Evolutionary conservation across 2,113 vertebrate species (phyloP).

Genomic region (Psilopsiagon aymara): DNA sequence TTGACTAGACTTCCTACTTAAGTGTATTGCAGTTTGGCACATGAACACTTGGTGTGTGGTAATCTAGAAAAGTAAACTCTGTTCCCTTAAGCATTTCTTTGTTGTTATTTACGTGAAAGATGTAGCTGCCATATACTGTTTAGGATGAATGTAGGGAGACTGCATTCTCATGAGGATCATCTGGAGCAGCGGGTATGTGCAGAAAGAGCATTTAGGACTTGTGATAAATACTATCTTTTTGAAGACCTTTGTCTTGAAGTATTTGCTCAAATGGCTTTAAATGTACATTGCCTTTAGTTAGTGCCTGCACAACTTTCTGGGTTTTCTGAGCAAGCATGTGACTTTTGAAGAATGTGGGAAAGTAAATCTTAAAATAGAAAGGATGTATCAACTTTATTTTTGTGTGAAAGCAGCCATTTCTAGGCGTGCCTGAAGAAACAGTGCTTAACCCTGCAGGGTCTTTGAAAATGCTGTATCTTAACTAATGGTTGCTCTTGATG

Average conservation of each 20-base stretch:
- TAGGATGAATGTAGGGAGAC: background rate
- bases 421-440: background rate
- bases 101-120: background rate
- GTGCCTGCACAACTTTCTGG: background rate
- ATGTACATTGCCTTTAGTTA: background rate
- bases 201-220: background rate
- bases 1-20: constrained; percentile 60
- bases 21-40: constrained; percentile 57
- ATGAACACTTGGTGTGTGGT: constrained; percentile 23
- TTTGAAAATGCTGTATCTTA: background rate
- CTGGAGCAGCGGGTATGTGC: background rate
- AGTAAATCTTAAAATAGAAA: background rate
- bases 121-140: background rate
- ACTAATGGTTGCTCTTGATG: background rate
- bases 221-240: background rate
- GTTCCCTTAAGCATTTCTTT: background rate
- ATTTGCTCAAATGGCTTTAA: background rate
- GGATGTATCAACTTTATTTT: background rate
- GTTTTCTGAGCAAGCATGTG: background rate
- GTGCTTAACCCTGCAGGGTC: background rate
- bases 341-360: background rate
- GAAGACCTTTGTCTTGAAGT: background rate
- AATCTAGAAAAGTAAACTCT: constrained; percentile 43
- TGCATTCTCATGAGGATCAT: background rate
- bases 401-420: background rate